Percentiles rank a stretch among this genome's conserved stretches.
Conservation (phyloP, 2,888 invertebrate genomes). For the Phaonia tiefii region DNA sequence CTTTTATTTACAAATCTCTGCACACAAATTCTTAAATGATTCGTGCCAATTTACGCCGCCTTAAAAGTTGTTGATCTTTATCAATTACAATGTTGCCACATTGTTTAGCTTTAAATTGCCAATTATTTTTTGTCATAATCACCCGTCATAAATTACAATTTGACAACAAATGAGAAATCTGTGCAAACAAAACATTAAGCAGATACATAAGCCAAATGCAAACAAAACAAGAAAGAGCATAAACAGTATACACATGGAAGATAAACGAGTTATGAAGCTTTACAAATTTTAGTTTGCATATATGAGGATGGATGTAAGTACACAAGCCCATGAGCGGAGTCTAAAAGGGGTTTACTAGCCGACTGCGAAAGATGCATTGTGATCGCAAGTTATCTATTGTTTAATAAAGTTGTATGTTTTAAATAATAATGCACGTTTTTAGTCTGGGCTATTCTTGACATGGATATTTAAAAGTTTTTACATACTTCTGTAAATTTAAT, state of each 20-base stretch:
- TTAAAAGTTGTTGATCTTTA: neutral
- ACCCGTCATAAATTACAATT: conserved; percentile 52
- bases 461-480: too few species aligned
- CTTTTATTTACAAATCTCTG: too few species aligned
- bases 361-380: too few species aligned
- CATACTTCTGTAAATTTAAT: too few species aligned
- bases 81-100: conserved; percentile 51
- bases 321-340: too few species aligned
- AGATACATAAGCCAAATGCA: too few species aligned
- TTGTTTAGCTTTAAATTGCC: conserved; percentile 40
- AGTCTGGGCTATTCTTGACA: too few species aligned
- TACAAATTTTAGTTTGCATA: conserved; percentile 7
- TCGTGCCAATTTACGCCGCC: neutral
- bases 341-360: too few species aligned
- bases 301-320: too few species aligned
- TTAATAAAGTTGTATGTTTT: too few species aligned
- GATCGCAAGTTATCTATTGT: too few species aligned
- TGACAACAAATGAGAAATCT: conserved; percentile 24
- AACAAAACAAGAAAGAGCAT: neutral
- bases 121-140: conserved; percentile 26
- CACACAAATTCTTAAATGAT: neutral
- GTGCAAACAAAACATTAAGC: conserved; percentile 14
- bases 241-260: neutral
- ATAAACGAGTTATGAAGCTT: neutral
- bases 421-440: too few species aligned